Base-by-base conservation (phyloP, 2,888 invertebrate species). In the Cheilosia pagana region DNA sequence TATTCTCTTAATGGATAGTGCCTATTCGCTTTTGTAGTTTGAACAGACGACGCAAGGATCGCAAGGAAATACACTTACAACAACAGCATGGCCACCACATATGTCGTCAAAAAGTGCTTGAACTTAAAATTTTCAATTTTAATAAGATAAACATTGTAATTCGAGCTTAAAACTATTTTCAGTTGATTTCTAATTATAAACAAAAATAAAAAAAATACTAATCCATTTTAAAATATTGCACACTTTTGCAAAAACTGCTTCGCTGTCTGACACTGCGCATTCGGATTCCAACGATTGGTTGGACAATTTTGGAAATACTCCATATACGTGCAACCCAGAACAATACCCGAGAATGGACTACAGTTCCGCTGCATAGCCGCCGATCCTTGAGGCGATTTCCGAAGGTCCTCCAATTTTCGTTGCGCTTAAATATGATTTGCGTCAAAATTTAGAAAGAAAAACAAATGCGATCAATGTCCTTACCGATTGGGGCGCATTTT, bases 271-370 rank as follows among this genome's bases (percentile, higher is more conserved):
- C 91, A 91, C 4, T 90, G 88, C 0, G 88, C 75, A 86, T 82
- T 91, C 0, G 88, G 87, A 0, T 88, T 90, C 91, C 91, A 91
- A 52, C 90, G 90, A 48, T 89, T 87, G 0, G 87, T 83, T 0
- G 92, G 91, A 65, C 92, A 91, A 77, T 91, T 91, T 62, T 90
- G 90, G 52, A 91, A 91, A 52, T 91, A 91, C 55, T 91, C 91
- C 89, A 90, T 91, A 48, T 91, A 91, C 0, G 90, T 89, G 82
- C 91, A 91, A 0, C 91, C 91, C 2, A 91, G 88, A 5, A 91
- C 52, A 48, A 91, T 89, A 3, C 91, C 91, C 0, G 91, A 87
- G 59, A 90, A 90, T 4, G 90, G 91, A 81, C 90, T 91, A 63
- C 91, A 91, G 7, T 87, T 87, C 19, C 79, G 87, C 3, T 86